Conservation (phyloP, 2,113 vertebrate genomes). For the Arizona elegans region DNA sequence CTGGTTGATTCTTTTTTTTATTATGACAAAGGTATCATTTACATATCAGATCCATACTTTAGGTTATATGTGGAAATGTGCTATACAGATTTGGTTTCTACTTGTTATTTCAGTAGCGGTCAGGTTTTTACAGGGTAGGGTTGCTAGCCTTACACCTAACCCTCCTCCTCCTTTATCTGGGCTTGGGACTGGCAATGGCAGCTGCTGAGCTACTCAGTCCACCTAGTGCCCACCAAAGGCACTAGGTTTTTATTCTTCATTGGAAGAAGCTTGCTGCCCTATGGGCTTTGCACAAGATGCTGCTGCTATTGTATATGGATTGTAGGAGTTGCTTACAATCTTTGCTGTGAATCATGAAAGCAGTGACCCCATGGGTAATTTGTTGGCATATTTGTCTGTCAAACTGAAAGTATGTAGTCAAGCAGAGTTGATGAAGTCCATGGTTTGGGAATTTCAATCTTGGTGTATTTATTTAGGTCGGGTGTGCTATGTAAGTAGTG, state of each 20-base stretch:
- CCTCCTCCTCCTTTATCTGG: too few species aligned
- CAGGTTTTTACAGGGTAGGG: not conserved
- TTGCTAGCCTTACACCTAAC: too few species aligned
- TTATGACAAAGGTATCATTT: not conserved
- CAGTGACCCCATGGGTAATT: not conserved
- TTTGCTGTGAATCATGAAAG: not conserved
- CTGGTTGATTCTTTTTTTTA: not conserved
- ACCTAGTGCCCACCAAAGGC: too few species aligned
- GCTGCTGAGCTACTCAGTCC: too few species aligned
- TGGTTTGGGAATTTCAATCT: not conserved
- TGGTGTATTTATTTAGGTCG: not conserved
- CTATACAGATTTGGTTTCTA: not conserved
- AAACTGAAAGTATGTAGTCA: not conserved
- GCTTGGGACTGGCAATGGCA: too few species aligned
- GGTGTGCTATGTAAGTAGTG: not conserved
- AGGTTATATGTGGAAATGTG: not conserved
- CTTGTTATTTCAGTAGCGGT: not conserved
- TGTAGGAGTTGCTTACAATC: not conserved
- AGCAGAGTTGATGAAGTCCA: not conserved
- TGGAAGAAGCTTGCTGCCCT: not conserved
- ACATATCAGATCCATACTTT: not conserved
- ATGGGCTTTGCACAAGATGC: not conserved
- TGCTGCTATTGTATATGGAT: not conserved
- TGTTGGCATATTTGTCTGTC: not conserved
- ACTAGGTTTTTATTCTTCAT: not conserved